phyloP scores from a whole-genome alignment of 2,888 invertebrate species.

The Trachelus iudaicus region DNA sequence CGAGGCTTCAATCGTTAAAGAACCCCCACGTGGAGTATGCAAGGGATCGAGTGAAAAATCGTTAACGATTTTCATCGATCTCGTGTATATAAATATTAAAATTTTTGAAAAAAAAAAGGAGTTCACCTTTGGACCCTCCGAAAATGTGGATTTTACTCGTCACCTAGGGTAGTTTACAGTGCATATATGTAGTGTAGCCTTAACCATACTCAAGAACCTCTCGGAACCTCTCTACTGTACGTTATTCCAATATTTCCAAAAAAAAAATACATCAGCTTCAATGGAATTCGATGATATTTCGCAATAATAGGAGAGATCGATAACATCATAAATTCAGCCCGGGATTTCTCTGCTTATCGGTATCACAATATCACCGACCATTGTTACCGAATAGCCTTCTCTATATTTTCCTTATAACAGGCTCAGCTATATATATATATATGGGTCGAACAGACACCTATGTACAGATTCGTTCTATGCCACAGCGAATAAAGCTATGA shows the following conservation, averaged over 20 bases:
- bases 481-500: not conserved
- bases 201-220: not conserved
- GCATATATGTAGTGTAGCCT: not conserved
- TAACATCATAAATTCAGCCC: not conserved
- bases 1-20: too few relatives aligned
- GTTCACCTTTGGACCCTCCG: not conserved
- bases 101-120: not conserved
- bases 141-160: not conserved
- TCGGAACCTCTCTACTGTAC: not conserved
- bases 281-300: not conserved
- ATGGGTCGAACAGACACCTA: not conserved
- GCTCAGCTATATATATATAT: not conserved
- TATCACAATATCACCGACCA: not conserved
- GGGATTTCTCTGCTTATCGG: not conserved
- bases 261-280: not conserved
- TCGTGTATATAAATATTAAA: not conserved
- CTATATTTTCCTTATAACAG: not conserved
- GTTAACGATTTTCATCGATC: not conserved
- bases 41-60: not conserved
- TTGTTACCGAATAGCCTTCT: not conserved
- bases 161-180: not conserved
- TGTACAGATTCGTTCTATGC: not conserved
- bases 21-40: not conserved
- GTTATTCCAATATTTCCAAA: not conserved
- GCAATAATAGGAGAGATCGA: not conserved